Percentiles rank a stretch among this genome's conserved stretches.
Evolutionary conservation across 30 jellyfish, hydroid and myxozoan genomes (phyloP).

Genomic region (Hydra vulgaris): DNA sequence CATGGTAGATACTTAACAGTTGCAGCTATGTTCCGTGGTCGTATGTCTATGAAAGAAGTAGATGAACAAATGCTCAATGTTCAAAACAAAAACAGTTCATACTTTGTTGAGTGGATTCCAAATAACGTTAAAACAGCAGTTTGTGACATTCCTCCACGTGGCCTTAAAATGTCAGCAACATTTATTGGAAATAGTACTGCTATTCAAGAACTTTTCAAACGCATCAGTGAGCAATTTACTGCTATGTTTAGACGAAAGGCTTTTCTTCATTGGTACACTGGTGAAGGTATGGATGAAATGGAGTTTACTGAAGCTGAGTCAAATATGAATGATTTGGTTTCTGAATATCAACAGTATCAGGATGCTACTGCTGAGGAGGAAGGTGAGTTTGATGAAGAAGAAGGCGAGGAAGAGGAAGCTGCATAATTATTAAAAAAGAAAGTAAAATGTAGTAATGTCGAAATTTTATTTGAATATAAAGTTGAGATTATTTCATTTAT

Average conservation of each 20-base stretch:
- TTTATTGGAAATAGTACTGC: slow-evolving; percentile 92
- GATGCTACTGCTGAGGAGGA: slow-evolving; percentile 43
- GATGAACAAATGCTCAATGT: slow-evolving; percentile 53
- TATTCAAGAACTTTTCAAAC: slow-evolving; percentile 53
- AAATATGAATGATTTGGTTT: slow-evolving; percentile 56
- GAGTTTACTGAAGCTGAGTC: slow-evolving; percentile 83
- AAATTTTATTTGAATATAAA: no score
- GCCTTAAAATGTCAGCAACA: slow-evolving; percentile 59
- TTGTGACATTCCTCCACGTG: slow-evolving; percentile 70
- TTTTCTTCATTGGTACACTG: slow-evolving; percentile 90
- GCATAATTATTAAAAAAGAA: slow-evolving; percentile 4
- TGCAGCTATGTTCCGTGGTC: slow-evolving; percentile 98
- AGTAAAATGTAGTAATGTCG: background rate
- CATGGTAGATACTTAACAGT: slow-evolving; percentile 84
- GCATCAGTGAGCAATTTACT: slow-evolving; percentile 63
- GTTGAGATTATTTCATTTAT: background rate
- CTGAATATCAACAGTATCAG: slow-evolving; percentile 87
- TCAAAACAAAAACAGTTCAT: slow-evolving; percentile 58
- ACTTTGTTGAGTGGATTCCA: slow-evolving; percentile 98
- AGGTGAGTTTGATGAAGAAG: slow-evolving; percentile 32
- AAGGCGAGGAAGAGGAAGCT: slow-evolving; percentile 81
- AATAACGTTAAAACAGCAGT: slow-evolving; percentile 83
- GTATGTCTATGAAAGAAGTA: slow-evolving; percentile 73
- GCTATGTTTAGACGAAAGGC: slow-evolving; percentile 83
- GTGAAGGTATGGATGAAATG: slow-evolving; percentile 87